phyloP scores from a whole-genome alignment of 2,888 invertebrate genomes.

The Chaitophorus viminalis region DNA sequence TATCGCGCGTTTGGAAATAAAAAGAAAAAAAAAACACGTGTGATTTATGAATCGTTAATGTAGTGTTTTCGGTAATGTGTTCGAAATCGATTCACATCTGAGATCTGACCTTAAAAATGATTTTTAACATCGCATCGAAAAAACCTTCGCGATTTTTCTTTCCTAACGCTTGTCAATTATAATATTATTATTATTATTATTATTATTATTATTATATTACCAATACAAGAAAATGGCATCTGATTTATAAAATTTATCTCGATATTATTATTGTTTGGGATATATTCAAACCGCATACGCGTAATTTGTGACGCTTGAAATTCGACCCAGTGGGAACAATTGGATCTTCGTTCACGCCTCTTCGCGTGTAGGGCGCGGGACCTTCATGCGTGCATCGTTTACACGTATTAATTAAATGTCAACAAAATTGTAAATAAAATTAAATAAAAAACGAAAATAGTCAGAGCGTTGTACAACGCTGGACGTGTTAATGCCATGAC shows the following conservation, averaged over 20 bases:
- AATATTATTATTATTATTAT: no score
- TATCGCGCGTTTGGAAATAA: neutral
- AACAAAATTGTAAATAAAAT: no score
- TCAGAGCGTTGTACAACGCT: no score
- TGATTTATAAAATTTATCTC: constrained; percentile 1
- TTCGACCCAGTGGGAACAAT: constrained; percentile 1
- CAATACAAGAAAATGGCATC: constrained; percentile 3
- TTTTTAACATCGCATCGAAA: neutral
- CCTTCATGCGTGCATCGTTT: neutral
- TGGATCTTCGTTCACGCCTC: constrained; percentile 22
- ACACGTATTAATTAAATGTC: neutral
- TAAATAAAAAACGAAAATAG: no score
- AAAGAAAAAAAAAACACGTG: neutral
- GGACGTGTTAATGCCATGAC: no score
- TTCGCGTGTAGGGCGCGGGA: no score
- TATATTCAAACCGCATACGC: neutral
- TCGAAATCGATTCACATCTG: no score
- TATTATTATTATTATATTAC: no score
- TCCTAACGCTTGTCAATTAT: neutral
- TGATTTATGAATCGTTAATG: neutral
- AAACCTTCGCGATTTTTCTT: neutral
- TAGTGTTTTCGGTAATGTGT: neutral
- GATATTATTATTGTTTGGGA: neutral
- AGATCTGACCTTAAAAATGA: neutral
- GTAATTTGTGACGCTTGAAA: constrained; percentile 2